These are phyloP conservation scores for Salarias fasciatus DNA, from an alignment of 2,797 vertebrate species.

Conservation along the genomic window DNA sequence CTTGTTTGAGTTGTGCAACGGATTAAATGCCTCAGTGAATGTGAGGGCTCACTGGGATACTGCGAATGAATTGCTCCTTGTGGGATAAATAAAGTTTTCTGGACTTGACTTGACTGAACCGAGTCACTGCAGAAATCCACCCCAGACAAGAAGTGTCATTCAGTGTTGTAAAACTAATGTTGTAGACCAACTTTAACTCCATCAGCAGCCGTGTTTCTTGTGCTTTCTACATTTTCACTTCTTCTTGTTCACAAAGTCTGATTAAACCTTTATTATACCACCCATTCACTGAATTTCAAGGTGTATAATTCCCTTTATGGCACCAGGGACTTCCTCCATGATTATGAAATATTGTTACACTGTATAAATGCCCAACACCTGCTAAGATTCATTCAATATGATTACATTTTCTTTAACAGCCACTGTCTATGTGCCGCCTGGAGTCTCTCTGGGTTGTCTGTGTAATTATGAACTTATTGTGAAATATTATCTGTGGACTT, in stretches of 20 bases:
- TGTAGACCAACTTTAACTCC: no score
- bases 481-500: neutral
- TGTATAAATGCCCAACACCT: constrained; percentile 30
- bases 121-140: constrained; percentile 20
- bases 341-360: constrained; percentile 35
- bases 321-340: constrained; percentile 25
- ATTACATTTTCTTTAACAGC: constrained; percentile 44
- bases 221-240: no score
- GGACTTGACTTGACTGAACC: no score
- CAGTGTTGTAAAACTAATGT: no score
- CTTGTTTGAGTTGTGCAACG: no score
- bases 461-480: constrained; percentile 1
- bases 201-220: no score
- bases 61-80: no score
- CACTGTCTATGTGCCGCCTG: constrained; percentile 11
- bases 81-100: no score
- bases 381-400: constrained; percentile 23
- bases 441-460: constrained; percentile 34
- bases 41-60: no score
- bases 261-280: neutral
- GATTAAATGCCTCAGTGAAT: no score
- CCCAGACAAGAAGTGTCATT: no score
- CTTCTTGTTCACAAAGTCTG: neutral
- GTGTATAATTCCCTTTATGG: constrained; percentile 33
- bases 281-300: no score